Conservation (phyloP, 2,888 invertebrate genomes). For the Malthinus seriepunctatus region DNA sequence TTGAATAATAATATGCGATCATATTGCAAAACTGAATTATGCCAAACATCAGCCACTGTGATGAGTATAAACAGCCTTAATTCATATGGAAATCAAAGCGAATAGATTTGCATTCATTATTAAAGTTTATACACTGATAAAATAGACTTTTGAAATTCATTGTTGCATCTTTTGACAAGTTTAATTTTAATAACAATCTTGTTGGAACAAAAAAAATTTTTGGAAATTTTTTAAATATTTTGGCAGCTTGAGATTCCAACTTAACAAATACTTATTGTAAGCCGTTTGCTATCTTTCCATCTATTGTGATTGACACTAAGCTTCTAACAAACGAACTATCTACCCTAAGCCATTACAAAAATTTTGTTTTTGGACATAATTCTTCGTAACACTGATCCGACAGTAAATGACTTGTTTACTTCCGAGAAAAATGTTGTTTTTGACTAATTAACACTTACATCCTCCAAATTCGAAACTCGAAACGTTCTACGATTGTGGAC, state of each 20-base stretch:
- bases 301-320: conserved; percentile 26
- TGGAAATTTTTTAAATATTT: conserved; percentile 10
- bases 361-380: conserved; percentile 4
- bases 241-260: conserved; percentile 8
- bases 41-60: conserved; percentile 29
- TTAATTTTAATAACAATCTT: conserved; percentile 22
- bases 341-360: conserved; percentile 11
- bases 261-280: not conserved
- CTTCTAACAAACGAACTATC: conserved; percentile 21
- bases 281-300: conserved; percentile 12
- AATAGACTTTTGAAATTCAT: conserved; percentile 30
- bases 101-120: conserved; percentile 30
- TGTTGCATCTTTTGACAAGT: conserved; percentile 24
- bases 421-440: too few relatives aligned
- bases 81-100: conserved; percentile 30
- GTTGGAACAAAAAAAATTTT: conserved; percentile 9
- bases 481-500: not conserved
- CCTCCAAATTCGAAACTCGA: too few relatives aligned
- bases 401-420: too few relatives aligned
- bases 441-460: too few relatives aligned
- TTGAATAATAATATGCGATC: conserved; percentile 26
- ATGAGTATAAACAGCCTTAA: conserved; percentile 29
- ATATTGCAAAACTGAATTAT: conserved; percentile 29
- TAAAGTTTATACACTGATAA: conserved; percentile 28
- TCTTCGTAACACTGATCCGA: not conserved